Evolutionary conservation across 2,888 invertebrate species (phyloP).

Genomic region (Synergus itoensis): DNA sequence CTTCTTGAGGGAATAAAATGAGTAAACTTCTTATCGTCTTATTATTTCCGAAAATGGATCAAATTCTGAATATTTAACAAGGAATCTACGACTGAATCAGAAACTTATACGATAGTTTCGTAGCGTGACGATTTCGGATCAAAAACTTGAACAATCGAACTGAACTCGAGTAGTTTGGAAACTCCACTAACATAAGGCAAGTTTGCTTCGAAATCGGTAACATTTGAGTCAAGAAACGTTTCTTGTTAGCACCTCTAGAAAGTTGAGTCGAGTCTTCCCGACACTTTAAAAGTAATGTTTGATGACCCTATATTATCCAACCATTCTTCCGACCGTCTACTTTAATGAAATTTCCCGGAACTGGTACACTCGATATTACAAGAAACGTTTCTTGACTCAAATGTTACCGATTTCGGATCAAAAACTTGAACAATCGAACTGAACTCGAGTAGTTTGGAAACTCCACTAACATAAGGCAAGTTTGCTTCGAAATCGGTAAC

Average conservation of each 20-base stretch:
- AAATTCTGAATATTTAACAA: background rate
- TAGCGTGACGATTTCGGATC: constrained; percentile 26
- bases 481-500: constrained; percentile 27
- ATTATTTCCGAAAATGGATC: background rate
- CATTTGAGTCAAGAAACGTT: constrained; percentile 31
- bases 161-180: constrained; percentile 37
- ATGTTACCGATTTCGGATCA: constrained; percentile 40
- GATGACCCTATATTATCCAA: constrained; percentile 13
- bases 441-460: constrained; percentile 37
- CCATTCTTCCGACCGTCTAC: constrained; percentile 1
- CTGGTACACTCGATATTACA: constrained; percentile 2
- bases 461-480: constrained; percentile 28
- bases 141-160: constrained; percentile 30
- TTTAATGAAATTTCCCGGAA: constrained; percentile 26
- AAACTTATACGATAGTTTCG: constrained; percentile 21
- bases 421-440: constrained; percentile 30
- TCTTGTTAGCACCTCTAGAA: constrained; percentile 36
- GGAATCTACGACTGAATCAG: background rate
- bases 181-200: constrained; percentile 28
- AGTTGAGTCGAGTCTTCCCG: constrained; percentile 30
- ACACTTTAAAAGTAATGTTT: constrained; percentile 38
- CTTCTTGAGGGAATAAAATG: background rate
- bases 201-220: constrained; percentile 29
- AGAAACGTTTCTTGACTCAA: too few relatives aligned
- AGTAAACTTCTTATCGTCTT: background rate